Conservation (phyloP, 1,140 invertebrate species). For the Pomacea maculata region DNA sequence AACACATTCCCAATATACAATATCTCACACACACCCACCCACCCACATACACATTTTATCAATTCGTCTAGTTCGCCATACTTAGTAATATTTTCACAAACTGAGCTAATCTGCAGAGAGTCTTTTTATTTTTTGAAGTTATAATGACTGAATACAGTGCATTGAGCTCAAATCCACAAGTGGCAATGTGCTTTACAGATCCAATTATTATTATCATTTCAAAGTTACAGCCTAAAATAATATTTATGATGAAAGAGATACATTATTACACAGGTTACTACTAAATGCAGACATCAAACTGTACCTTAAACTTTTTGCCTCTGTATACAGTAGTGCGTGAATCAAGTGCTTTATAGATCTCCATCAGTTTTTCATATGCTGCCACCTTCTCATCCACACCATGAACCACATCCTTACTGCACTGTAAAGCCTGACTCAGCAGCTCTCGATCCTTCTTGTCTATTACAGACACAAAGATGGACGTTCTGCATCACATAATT, state of each 20-base stretch:
- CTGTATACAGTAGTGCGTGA: conserved; percentile 87
- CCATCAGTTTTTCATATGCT: conserved; percentile 88
- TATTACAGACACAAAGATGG: conserved; percentile 20
- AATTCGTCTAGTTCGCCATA: no score
- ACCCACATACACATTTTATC: no score
- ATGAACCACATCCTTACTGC: conserved; percentile 64
- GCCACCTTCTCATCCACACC: conserved; percentile 92
- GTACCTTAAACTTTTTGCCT: conserved; percentile 83
- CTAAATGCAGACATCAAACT: neutral
- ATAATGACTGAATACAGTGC: no score
- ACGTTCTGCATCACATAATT: no score
- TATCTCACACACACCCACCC: no score
- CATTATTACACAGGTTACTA: neutral
- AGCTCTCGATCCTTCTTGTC: conserved; percentile 60
- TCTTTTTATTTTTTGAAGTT: no score
- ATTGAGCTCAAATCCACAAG: no score
- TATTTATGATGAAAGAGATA: neutral
- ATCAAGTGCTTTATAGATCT: conserved; percentile 93
- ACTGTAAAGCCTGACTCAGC: conserved; percentile 46
- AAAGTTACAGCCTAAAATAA: neutral
- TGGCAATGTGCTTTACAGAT: no score
- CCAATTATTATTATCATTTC: neutral
- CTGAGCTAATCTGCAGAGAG: no score
- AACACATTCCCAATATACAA: no score
- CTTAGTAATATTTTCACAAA: no score